Conservation (phyloP, 2,113 vertebrate species). For the Orthonyx spaldingii region DNA sequence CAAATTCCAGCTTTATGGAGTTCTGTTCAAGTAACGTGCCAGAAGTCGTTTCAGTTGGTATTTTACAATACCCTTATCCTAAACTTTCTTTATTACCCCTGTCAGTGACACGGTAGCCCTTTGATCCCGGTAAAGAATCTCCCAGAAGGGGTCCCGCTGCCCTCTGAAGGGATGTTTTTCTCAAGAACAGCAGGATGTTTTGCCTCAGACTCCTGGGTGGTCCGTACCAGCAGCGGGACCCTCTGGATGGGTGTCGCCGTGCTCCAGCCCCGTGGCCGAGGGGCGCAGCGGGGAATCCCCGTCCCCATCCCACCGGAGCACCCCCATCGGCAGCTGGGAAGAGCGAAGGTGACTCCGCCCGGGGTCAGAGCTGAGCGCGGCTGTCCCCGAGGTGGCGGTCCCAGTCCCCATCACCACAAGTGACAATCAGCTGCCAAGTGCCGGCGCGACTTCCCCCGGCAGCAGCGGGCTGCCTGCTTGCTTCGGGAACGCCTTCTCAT, state of each 20-base stretch:
- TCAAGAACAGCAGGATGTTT: not conserved
- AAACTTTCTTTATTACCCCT: not conserved
- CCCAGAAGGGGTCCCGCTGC: not conserved
- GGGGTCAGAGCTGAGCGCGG: not conserved
- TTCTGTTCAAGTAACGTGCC: accelerated
- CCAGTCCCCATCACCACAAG: not conserved
- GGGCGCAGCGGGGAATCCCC: not conserved
- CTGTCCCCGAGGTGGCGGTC: not conserved
- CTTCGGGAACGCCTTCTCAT: not conserved
- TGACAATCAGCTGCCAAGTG: not conserved
- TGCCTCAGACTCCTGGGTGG: not conserved
- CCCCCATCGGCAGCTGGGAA: accelerated
- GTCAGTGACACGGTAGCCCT: accelerated
- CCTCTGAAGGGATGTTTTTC: not conserved
- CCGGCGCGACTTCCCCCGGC: not conserved
- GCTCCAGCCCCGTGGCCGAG: accelerated
- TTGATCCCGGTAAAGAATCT: accelerated
- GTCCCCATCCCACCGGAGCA: accelerated
- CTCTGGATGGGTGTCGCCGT: accelerated
- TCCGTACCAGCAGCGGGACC: accelerated
- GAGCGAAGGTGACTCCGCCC: not conserved
- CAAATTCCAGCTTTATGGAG: not conserved
- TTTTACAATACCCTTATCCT: not conserved
- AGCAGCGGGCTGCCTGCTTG: not conserved
- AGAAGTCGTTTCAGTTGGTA: accelerated